Evolutionary conservation across 2,113 vertebrate genomes (phyloP).

Genomic region (Diglossa brunneiventris): DNA sequence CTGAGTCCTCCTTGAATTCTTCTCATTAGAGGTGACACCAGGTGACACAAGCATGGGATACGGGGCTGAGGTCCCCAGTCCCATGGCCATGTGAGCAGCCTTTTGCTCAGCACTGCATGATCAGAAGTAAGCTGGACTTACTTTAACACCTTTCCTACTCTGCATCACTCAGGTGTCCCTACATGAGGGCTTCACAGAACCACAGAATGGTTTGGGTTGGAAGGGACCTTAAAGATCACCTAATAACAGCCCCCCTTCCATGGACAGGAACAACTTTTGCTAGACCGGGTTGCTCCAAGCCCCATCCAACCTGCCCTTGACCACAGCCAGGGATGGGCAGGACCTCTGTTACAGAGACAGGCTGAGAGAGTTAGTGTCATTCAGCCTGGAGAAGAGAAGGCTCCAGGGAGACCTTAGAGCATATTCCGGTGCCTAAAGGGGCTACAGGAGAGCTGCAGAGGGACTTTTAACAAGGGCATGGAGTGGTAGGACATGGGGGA

Average conservation of each 20-base stretch:
- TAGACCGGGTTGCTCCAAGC: background rate
- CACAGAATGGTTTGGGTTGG: background rate
- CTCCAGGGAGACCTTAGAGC: background rate
- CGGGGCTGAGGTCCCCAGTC: background rate
- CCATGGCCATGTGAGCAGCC: background rate
- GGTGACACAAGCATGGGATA: background rate
- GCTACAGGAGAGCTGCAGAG: background rate
- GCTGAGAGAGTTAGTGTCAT: background rate
- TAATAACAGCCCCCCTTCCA: background rate
- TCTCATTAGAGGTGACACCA: background rate
- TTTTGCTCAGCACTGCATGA: background rate
- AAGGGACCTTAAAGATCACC: background rate
- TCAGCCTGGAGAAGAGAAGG: background rate
- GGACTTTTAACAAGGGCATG: background rate
- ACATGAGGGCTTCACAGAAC: rapidly evolving
- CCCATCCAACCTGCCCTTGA: background rate
- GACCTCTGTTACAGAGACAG: background rate
- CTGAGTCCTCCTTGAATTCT: background rate
- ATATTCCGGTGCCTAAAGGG: background rate
- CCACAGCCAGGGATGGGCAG: no score
- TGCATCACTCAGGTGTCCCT: rapidly evolving
- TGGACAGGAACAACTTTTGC: background rate
- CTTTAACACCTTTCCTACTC: background rate
- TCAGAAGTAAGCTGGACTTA: background rate
- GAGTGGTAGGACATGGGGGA: no score